phyloP scores from a whole-genome alignment of 1,140 invertebrate species.

The Zophobas morio region DNA sequence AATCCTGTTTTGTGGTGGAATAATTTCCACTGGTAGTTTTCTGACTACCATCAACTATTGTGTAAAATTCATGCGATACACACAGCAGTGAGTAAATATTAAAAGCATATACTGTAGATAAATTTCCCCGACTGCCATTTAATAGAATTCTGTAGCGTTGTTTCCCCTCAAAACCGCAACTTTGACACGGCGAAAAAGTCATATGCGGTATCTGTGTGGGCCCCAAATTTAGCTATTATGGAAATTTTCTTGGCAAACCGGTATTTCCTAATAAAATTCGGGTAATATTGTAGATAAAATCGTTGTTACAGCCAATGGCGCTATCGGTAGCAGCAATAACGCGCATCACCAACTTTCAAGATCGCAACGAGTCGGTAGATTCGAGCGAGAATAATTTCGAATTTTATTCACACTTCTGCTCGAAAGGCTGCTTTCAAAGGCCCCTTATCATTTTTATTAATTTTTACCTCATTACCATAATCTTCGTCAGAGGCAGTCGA shows the following conservation, averaged over 20 bases:
- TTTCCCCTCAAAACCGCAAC: too few relatives aligned
- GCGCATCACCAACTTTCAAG: conserved; percentile 33
- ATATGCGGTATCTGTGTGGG: background rate
- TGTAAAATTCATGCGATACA: too few relatives aligned
- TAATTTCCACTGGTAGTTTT: too few relatives aligned
- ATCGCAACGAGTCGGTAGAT: conserved; percentile 28
- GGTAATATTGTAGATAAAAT: conserved; percentile 45
- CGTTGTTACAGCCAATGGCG: conserved; percentile 38
- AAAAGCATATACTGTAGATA: too few relatives aligned
- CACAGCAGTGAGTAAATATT: too few relatives aligned
- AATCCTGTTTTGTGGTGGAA: too few relatives aligned
- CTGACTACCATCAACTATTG: too few relatives aligned
- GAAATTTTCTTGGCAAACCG: conserved; percentile 28
- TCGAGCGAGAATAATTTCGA: conserved; percentile 48
- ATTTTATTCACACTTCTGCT: conserved; percentile 50
- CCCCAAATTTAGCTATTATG: background rate
- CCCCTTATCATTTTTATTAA: conserved; percentile 52
- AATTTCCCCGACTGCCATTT: too few relatives aligned
- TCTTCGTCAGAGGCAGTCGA: conserved; percentile 28
- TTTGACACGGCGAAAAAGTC: background rate
- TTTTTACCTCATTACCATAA: conserved; percentile 53
- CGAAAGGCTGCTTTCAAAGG: conserved; percentile 39
- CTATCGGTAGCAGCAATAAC: conserved; percentile 36
- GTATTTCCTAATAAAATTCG: conserved; percentile 37
- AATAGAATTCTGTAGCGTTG: too few relatives aligned